Evolutionary conservation across 1,140 invertebrate genomes (phyloP), one percentile per base, ranked within the genome.

Genomic region (Drosophila ambigua): DNA sequence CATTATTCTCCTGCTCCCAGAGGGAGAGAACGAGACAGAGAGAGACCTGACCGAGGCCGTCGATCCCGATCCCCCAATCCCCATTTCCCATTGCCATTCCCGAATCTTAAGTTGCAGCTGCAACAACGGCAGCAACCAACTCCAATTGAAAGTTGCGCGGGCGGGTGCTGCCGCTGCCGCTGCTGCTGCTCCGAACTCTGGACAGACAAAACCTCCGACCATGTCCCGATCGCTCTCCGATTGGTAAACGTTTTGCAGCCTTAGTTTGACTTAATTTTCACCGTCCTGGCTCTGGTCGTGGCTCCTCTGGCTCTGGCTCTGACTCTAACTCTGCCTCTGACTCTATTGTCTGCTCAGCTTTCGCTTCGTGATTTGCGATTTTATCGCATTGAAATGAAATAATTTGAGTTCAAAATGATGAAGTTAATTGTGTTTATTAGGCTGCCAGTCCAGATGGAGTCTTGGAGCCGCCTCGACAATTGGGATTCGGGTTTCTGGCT

Each of bases 351-450:
- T 80, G 66, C 62, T 53, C 55, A 61, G 73, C 83, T 72, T 74
- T 79, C 72, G 77, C 73, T 90, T 90, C 87, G 89, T 91, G 89
- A 91, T 91, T 91, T 91, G 89, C 84, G 89, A 91, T 91, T 85
- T 91, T 91, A 91, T 91, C 89, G 90, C 81, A 85, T 77, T 84
- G 89, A 91, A 91, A 91, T 91, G 89, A 91, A 91, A 91, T 91
- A 91, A 91, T 91, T 91, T 91, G 82, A 91, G 84, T 89, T 87
- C 85, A 89, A 91, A 91, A 91, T 91, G 81, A 91, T 91, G 89
- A 91, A 91, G 89, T 91, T 91, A 91, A 91, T 91, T 90, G 89
- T 91, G 82, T 89, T 88, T 89, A 91, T 91, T 90, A 90, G 89
- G 73, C 81, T 91, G 89, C 81, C 71, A 87, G 81, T 79, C 81